phyloP scores from a whole-genome alignment of 2,113 vertebrate species.

The Ophiodon elongatus region DNA sequence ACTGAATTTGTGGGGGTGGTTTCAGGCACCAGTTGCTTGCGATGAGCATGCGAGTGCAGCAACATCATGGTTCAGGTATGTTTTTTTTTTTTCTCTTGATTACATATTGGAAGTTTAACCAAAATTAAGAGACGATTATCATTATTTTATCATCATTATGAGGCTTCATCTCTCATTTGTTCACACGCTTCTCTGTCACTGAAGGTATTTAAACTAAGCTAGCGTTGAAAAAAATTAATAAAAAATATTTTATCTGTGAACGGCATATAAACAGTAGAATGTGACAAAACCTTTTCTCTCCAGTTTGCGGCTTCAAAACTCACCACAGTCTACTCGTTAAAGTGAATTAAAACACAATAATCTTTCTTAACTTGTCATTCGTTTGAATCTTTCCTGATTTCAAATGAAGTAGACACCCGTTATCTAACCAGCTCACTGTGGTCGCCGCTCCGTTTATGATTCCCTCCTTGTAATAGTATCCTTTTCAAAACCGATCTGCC shows the following conservation, averaged over 20 bases:
- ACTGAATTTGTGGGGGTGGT: neutral
- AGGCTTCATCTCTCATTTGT: neutral
- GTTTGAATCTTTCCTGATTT: neutral
- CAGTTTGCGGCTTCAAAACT: too few relatives aligned
- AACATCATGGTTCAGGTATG: neutral
- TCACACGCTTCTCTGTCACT: neutral
- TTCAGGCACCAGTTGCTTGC: neutral
- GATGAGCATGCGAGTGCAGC: too few relatives aligned
- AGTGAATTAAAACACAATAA: too few relatives aligned
- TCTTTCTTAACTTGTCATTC: too few relatives aligned
- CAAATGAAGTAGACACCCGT: neutral
- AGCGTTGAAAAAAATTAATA: too few relatives aligned
- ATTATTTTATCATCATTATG: neutral
- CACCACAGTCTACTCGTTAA: too few relatives aligned
- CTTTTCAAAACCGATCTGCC: neutral
- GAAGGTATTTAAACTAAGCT: neutral
- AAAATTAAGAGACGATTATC: neutral
- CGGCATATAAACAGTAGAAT: neutral
- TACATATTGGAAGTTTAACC: neutral
- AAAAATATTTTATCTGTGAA: too few relatives aligned
- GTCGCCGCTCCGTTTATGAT: too few relatives aligned
- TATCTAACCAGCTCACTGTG: neutral
- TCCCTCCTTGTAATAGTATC: neutral
- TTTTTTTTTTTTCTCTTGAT: neutral
- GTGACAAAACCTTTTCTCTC: neutral